Percentiles rank a stretch among this genome's conserved stretches.
Evolutionary conservation across 2,888 invertebrate genomes (phyloP).

Genomic region (Osedax frankpressi): DNA sequence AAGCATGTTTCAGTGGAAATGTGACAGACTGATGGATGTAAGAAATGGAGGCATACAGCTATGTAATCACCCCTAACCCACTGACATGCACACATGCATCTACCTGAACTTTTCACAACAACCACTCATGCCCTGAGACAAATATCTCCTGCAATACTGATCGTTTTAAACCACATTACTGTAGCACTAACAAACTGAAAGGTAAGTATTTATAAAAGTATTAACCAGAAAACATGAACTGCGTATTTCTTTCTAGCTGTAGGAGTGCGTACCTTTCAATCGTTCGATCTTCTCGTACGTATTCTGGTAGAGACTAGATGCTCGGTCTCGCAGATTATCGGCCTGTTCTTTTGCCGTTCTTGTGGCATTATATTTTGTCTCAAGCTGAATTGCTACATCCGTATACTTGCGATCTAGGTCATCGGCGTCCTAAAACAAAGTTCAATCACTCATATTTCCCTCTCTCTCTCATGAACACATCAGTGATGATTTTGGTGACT

Average conservation of each 20-base stretch:
- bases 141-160: background rate
- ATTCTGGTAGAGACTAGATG: slow-evolving; percentile 67
- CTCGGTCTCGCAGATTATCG: slow-evolving; percentile 62
- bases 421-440: slow-evolving; percentile 33
- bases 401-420: slow-evolving; percentile 59
- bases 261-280: slow-evolving; percentile 51
- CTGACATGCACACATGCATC: slow-evolving; percentile 8
- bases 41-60: background rate
- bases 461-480: background rate
- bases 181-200: background rate
- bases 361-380: slow-evolving; percentile 59
- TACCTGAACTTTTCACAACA: background rate
- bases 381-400: slow-evolving; percentile 59
- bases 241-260: background rate
- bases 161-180: background rate
- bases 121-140: background rate
- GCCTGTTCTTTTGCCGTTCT: slow-evolving; percentile 67
- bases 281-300: slow-evolving; percentile 51
- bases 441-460: background rate
- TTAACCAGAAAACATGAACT: background rate
- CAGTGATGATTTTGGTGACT: background rate
- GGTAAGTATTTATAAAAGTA: background rate
- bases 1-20: background rate
- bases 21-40: background rate
- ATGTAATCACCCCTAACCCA: background rate